A percentile compares a stretch with the other conserved stretches of the same genome.
These are phyloP conservation scores for Phenganax marumi DNA, from an alignment of 92 coral and sea anemone species.

Conservation along the genomic window DNA sequence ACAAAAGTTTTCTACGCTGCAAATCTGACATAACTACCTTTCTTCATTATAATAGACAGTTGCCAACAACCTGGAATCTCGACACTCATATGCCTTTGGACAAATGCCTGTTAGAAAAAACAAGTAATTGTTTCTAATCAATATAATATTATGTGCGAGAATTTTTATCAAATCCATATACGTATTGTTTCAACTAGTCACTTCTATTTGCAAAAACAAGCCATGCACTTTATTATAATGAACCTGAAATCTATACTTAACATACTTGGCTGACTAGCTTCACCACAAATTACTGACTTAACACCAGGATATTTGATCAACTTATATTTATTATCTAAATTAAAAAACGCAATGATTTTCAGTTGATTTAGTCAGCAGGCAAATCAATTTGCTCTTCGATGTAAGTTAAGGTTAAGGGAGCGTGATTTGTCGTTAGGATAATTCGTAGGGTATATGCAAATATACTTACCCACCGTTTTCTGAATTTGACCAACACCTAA, in stretches of 20 bases:
- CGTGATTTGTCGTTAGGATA: background rate
- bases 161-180: background rate
- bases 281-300: constrained; percentile 83
- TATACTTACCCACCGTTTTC: constrained; percentile 22
- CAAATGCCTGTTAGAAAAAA: constrained; percentile 51
- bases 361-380: background rate
- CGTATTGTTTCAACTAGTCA: background rate
- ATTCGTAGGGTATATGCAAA: background rate
- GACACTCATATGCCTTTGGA: constrained; percentile 60
- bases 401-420: background rate
- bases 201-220: too few relatives aligned
- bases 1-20: background rate
- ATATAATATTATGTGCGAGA: background rate
- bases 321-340: constrained; percentile 68
- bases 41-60: constrained; percentile 82
- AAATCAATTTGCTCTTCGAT: too few relatives aligned
- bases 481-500: constrained; percentile 28
- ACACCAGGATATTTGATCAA: constrained; percentile 80
- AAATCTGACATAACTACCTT: constrained; percentile 71
- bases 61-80: constrained; percentile 72
- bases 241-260: background rate
- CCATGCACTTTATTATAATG: background rate
- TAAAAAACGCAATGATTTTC: background rate
- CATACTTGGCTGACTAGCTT: constrained; percentile 66
- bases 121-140: too few relatives aligned